phyloP scores from a whole-genome alignment of 2,888 invertebrate species.

The Aethes cnicana region DNA sequence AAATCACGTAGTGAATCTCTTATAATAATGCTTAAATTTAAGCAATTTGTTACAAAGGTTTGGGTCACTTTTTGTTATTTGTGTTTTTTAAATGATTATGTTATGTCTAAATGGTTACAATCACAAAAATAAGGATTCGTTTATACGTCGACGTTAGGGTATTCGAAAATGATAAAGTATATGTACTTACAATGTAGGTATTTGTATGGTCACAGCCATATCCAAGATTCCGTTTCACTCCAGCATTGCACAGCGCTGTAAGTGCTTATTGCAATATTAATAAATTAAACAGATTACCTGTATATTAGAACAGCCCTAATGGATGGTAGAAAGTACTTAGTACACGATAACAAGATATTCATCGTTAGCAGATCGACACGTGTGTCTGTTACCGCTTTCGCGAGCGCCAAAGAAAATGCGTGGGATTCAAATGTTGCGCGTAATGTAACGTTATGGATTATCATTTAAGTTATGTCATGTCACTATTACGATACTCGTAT shows the following conservation, averaged over 20 bases:
- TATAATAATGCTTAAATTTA: no score
- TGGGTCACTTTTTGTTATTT: no score
- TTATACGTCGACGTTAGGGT: no score
- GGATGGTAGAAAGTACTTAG: slow-evolving; percentile 48
- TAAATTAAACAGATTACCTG: slow-evolving; percentile 45
- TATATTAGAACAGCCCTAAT: slow-evolving; percentile 39
- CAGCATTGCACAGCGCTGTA: slow-evolving; percentile 34
- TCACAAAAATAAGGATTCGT: no score
- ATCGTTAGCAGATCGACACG: slow-evolving; percentile 15
- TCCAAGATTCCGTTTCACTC: slow-evolving; percentile 29
- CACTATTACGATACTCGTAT: no score
- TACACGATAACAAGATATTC: slow-evolving; percentile 34
- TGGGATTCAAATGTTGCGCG: not conserved
- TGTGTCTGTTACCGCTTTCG: slow-evolving; percentile 15
- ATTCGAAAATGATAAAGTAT: no score
- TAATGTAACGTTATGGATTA: not conserved
- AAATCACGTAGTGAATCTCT: no score
- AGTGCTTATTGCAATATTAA: slow-evolving; percentile 43
- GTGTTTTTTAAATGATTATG: no score
- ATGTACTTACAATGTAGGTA: slow-evolving; percentile 1
- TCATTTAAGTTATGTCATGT: not conserved
- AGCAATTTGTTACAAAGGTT: no score
- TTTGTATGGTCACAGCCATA: slow-evolving; percentile 29
- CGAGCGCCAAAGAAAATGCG: not conserved
- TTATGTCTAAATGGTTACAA: no score